Conservation (phyloP, 2,888 invertebrate species). For the Gibbula magus region DNA sequence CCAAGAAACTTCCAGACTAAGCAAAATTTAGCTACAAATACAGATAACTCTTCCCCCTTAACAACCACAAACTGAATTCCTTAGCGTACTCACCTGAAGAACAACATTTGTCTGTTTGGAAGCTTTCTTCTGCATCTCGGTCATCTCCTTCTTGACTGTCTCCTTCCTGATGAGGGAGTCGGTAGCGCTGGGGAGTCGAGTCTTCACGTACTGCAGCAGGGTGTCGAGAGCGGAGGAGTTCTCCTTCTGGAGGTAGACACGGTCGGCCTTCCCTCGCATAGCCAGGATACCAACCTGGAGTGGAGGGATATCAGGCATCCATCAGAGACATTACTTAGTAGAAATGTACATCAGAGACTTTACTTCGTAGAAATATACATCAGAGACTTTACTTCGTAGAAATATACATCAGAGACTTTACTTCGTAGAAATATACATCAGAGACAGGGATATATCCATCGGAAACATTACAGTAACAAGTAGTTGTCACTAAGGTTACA, state of each 20-base stretch:
- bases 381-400: not conserved
- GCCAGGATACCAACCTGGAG: conserved; percentile 68
- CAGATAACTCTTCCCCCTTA: no score
- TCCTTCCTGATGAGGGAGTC: conserved; percentile 25
- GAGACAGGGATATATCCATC: no score
- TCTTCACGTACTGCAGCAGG: conserved; percentile 52
- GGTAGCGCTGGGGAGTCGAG: conserved; percentile 17
- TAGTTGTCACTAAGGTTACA: no score
- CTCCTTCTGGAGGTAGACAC: conserved; percentile 66
- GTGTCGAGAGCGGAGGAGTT: conserved; percentile 53
- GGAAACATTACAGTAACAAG: no score
- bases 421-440: not conserved
- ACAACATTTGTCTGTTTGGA: conserved; percentile 23
- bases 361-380: not conserved
- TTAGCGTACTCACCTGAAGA: not conserved
- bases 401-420: not conserved
- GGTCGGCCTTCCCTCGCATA: conserved; percentile 51
- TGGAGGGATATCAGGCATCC: not conserved
- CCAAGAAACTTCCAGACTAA: no score
- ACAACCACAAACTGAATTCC: no score
- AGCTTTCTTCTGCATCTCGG: conserved; percentile 41
- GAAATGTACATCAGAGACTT: not conserved
- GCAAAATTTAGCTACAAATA: no score
- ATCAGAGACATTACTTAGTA: not conserved
- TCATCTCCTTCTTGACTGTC: conserved; percentile 37